phyloP scores from a whole-genome alignment of 1,140 invertebrate genomes.

The Bombus terrestris region DNA sequence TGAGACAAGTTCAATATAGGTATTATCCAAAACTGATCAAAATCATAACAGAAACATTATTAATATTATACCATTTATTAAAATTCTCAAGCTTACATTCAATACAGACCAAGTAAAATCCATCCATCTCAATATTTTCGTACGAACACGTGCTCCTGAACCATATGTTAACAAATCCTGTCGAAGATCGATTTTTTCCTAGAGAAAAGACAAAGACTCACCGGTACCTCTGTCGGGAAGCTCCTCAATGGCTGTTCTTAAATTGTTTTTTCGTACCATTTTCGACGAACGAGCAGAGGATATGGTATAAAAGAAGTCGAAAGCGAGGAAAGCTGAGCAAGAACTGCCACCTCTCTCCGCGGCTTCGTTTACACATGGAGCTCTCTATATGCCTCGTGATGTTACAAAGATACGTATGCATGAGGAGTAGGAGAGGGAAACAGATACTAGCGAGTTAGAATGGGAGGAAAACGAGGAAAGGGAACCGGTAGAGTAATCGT shows the following conservation, averaged over 20 bases:
- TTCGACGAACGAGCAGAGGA: conserved; percentile 16
- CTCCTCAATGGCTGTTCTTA: conserved; percentile 72
- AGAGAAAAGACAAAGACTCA: conserved; percentile 71
- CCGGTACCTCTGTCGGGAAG: conserved; percentile 79
- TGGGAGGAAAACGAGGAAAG: conserved; percentile 29
- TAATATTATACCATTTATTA: neutral
- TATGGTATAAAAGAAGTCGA: neutral
- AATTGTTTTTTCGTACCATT: conserved; percentile 79
- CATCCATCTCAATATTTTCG: neutral
- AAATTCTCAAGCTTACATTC: neutral
- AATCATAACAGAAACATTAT: neutral
- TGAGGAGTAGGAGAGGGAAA: conserved; percentile 33
- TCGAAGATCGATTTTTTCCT: neutral
- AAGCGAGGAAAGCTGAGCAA: neutral
- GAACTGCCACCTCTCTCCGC: neutral
- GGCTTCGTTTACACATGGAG: conserved; percentile 29
- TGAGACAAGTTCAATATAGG: conserved; percentile 2
- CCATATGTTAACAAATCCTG: conserved; percentile 68
- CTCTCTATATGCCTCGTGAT: neutral
- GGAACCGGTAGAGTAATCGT: neutral
- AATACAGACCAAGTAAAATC: neutral
- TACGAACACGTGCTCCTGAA: conserved; percentile 24
- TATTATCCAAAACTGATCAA: neutral
- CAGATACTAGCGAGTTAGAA: conserved; percentile 14
- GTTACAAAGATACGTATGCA: conserved; percentile 33